Conservation (phyloP, 2,888 invertebrate genomes). For the Tubulanus polymorphus region DNA sequence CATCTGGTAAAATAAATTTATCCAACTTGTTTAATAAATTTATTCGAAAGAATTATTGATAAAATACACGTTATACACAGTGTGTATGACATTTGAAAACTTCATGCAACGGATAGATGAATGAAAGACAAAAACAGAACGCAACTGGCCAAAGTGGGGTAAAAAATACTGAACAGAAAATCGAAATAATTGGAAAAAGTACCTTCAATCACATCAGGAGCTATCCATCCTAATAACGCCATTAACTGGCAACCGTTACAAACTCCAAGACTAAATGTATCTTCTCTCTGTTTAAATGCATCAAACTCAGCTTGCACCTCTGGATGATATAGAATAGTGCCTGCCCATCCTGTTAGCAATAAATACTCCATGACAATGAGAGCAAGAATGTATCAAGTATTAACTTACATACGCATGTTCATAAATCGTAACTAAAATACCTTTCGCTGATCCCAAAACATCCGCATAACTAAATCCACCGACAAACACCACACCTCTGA, state of each 20-base stretch:
- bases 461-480: conserved; percentile 99
- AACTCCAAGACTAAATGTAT: conserved; percentile 95
- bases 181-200: no score
- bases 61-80: no score
- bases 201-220: no score
- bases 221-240: conserved; percentile 89
- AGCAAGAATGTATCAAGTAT: not conserved
- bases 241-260: conserved; percentile 98
- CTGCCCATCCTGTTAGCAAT: conserved; percentile 81
- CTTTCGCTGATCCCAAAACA: conserved; percentile 93
- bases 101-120: no score
- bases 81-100: no score
- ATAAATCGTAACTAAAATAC: conserved; percentile 23
- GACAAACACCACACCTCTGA: conserved; percentile 88
- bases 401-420: not conserved
- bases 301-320: conserved; percentile 72
- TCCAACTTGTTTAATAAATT: no score
- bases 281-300: conserved; percentile 64
- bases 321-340: conserved; percentile 78
- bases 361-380: no score
- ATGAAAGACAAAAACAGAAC: no score
- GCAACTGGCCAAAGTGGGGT: no score
- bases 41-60: no score
- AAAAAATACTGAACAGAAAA: no score
- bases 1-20: no score